These are phyloP conservation scores for Bungarus multicinctus DNA, from an alignment of 2,113 vertebrate genomes.

Conservation along the genomic window DNA sequence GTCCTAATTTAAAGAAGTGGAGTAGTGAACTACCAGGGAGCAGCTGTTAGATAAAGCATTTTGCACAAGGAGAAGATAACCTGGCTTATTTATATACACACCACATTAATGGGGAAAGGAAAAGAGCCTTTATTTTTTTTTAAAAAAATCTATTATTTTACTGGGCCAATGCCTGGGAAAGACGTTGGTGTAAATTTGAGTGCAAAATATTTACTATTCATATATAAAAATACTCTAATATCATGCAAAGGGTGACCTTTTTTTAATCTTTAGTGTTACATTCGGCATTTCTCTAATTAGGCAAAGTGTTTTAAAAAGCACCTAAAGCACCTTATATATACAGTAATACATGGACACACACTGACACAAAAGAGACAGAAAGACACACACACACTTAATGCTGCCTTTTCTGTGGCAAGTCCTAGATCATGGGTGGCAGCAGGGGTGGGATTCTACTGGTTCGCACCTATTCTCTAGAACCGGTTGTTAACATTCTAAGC, in stretches of 20 bases:
- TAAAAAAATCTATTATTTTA: slow-evolving; percentile 64
- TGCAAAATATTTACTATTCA: slow-evolving; percentile 60
- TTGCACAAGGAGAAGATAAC: slow-evolving; percentile 74
- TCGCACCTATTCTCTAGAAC: too few species aligned
- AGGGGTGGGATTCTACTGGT: too few species aligned
- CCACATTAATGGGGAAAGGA: slow-evolving; percentile 65
- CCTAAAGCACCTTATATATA: neutral
- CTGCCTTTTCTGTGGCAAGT: neutral
- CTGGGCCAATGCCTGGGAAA: slow-evolving; percentile 34
- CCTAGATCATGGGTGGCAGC: neutral
- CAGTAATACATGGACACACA: neutral
- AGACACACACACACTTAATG: neutral
- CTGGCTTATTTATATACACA: slow-evolving; percentile 78
- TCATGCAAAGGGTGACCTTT: slow-evolving; percentile 47
- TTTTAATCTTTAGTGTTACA: slow-evolving; percentile 16
- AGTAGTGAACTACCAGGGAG: slow-evolving; percentile 70
- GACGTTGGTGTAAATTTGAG: slow-evolving; percentile 62
- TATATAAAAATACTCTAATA: slow-evolving; percentile 52
- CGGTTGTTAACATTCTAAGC: too few species aligned
- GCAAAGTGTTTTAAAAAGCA: neutral
- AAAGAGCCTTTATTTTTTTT: slow-evolving; percentile 44
- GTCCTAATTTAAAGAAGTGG: slow-evolving; percentile 77
- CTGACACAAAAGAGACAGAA: neutral
- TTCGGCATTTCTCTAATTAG: slow-evolving; percentile 50
- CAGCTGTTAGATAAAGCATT: slow-evolving; percentile 76